phyloP scores from a whole-genome alignment of 2,797 vertebrate species.

The Xyrichtys novacula region DNA sequence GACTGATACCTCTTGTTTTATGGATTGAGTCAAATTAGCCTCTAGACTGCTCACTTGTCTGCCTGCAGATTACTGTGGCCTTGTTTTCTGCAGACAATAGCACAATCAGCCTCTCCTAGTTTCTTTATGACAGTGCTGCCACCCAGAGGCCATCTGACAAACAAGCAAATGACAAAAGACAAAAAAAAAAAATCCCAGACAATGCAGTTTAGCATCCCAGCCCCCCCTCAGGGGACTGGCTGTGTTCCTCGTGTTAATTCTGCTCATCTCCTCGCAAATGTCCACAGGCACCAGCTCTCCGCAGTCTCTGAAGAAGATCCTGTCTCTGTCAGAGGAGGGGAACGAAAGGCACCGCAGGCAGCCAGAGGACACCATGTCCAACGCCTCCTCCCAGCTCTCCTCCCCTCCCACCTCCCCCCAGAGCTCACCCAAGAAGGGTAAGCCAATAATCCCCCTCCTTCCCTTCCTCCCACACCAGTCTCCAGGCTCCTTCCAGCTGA shows the following conservation, averaged over 20 bases:
- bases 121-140: conserved; percentile 56
- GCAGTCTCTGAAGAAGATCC: conserved; percentile 99
- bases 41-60: not conserved
- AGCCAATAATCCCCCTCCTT: conserved; percentile 53
- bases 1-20: not conserved
- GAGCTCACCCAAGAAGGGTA: conserved; percentile 99
- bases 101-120: not conserved
- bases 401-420: conserved; percentile 97
- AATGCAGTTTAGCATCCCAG: conserved; percentile 50
- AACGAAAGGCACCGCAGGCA: conserved; percentile 91
- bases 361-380: conserved; percentile 92
- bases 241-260: conserved; percentile 58
- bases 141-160: conserved; percentile 57
- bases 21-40: not conserved
- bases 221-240: conserved; percentile 32
- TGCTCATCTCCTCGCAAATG: conserved; percentile 55
- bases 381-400: conserved; percentile 93
- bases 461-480: conserved; percentile 17
- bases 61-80: not conserved
- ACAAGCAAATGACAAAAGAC: not conserved
- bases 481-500: conserved; percentile 8
- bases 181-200: conserved; percentile 47
- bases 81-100: conserved; percentile 48
- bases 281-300: conserved; percentile 95
- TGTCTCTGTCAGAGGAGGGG: conserved; percentile 96